phyloP scores from a whole-genome alignment of 2,113 vertebrate species.

The Rattus rattus region DNA sequence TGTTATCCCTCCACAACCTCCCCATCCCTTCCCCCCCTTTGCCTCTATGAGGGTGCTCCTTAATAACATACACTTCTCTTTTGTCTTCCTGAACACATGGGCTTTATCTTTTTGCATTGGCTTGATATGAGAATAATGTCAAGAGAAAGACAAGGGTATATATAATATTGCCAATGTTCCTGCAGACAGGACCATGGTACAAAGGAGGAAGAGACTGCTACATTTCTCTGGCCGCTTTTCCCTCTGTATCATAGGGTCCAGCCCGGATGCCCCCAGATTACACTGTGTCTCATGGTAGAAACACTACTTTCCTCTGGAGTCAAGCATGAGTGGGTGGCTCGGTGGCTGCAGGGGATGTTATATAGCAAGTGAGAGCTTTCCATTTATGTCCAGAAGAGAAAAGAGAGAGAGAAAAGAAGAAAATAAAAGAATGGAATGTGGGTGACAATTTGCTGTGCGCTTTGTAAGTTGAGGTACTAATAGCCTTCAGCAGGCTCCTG shows the following conservation, averaged over 20 bases:
- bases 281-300: accelerated
- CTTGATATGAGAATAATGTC: background rate
- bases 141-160: background rate
- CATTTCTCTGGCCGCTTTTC: background rate
- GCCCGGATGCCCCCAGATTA: background rate
- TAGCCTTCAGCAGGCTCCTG: background rate
- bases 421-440: slow-evolving; percentile 15
- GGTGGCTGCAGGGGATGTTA: background rate
- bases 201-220: background rate
- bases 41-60: background rate
- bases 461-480: background rate
- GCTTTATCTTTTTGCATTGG: background rate
- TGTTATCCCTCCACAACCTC: too few relatives aligned
- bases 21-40: too few relatives aligned
- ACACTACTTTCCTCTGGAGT: background rate
- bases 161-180: background rate
- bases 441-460: background rate
- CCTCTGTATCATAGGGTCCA: background rate
- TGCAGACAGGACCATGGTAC: background rate
- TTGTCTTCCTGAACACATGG: background rate
- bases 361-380: background rate
- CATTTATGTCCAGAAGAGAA: background rate
- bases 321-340: background rate
- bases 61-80: slow-evolving; percentile 4
- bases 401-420: background rate